A percentile compares a stretch with the other conserved stretches of the same genome.
These are phyloP conservation scores for Cosmia pyralina DNA, from an alignment of 2,888 invertebrate genomes.

Conservation along the genomic window DNA sequence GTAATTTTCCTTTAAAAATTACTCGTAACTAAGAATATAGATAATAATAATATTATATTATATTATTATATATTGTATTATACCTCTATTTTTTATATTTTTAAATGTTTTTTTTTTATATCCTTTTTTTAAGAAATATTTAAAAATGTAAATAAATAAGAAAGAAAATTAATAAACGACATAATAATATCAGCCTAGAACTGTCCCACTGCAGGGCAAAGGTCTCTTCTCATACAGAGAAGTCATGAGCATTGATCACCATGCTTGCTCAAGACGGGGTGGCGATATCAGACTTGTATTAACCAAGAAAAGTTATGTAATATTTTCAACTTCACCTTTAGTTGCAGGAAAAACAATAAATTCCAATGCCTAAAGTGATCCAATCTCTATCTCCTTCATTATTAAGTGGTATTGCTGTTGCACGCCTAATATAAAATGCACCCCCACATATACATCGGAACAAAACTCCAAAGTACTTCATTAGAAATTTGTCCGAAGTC, in stretches of 20 bases:
- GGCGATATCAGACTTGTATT: background rate
- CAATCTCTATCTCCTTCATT: conserved; percentile 12
- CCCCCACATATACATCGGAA: conserved; percentile 51
- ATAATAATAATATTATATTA: no score
- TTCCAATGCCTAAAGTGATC: conserved; percentile 38
- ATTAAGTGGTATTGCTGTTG: conserved; percentile 4
- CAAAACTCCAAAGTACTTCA: conserved; percentile 58
- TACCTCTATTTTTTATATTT: no score
- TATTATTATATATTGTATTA: no score
- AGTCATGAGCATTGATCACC: background rate
- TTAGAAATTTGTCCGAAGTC: conserved; percentile 74
- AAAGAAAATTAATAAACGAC: no score
- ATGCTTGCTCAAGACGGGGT: background rate
- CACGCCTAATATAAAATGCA: conserved; percentile 54
- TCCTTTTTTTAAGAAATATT: no score
- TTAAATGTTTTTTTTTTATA: no score
- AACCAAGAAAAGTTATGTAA: background rate
- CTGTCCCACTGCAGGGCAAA: background rate
- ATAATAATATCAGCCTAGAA: background rate
- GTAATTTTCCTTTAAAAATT: background rate
- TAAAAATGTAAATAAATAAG: no score
- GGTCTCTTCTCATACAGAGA: background rate
- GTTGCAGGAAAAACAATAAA: background rate
- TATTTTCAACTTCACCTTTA: background rate
- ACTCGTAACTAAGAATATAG: background rate